phyloP scores from a whole-genome alignment of 2,888 invertebrate species.

The Pasiphila rectangulata region DNA sequence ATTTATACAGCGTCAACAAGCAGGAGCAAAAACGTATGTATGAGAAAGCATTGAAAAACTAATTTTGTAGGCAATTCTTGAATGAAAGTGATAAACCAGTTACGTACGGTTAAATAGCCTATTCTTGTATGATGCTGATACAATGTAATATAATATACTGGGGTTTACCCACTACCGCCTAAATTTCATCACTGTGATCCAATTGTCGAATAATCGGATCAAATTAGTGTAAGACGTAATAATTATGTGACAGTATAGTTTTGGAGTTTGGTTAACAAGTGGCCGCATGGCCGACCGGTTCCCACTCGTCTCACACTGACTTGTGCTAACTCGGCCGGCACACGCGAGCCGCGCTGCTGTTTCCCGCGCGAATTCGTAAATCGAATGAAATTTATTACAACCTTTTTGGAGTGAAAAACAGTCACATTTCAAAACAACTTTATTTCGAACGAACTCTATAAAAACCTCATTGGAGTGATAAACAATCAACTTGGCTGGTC shows the following conservation, averaged over 20 bases:
- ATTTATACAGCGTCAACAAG: no score
- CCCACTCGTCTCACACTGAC: conserved; percentile 52
- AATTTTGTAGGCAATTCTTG: no score
- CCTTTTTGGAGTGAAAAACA: conserved; percentile 1
- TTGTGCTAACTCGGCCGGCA: conserved; percentile 55
- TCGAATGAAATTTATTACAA: conserved; percentile 14
- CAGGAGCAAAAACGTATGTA: no score
- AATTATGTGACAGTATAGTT: conserved; percentile 28
- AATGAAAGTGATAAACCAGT: no score
- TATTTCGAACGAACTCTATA: conserved; percentile 22
- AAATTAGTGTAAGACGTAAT: conserved; percentile 27
- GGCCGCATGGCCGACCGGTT: conserved; percentile 44
- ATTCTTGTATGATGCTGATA: no score
- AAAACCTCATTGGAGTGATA: background rate
- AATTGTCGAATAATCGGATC: conserved; percentile 30
- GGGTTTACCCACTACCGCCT: no score
- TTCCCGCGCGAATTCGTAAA: conserved; percentile 24
- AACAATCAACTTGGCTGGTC: background rate
- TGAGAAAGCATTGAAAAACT: no score
- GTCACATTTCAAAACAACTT: no score
- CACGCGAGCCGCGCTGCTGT: conserved; percentile 70
- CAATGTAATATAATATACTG: no score
- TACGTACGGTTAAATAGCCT: no score
- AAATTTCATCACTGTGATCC: conserved; percentile 21
- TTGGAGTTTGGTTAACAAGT: conserved; percentile 30